Conservation (phyloP, 2,113 vertebrate species). For the Brachirus orientalis region DNA sequence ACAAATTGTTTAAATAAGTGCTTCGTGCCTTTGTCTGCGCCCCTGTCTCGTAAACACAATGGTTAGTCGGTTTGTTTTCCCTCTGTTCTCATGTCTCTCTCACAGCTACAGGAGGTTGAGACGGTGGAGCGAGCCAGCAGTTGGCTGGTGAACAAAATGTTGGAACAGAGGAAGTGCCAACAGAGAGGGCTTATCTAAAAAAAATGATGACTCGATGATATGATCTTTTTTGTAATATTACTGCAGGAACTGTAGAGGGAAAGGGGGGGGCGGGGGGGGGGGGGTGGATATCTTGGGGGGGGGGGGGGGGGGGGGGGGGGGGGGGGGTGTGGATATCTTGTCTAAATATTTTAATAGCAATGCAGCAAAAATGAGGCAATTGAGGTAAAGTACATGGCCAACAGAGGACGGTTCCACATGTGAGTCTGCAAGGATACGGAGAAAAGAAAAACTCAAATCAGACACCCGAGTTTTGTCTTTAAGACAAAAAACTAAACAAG, state of each 20-base stretch:
- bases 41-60: conserved; percentile 29
- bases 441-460: too few relatives aligned
- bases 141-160: neutral
- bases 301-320: too few relatives aligned
- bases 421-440: too few relatives aligned
- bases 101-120: conserved; percentile 1
- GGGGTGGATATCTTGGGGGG: too few relatives aligned
- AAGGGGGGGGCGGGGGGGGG: too few relatives aligned
- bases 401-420: neutral
- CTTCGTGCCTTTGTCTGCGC: neutral
- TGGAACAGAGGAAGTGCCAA: conserved; percentile 5
- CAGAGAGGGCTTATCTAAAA: neutral
- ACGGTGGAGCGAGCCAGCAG: neutral
- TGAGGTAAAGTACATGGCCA: neutral
- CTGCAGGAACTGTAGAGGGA: neutral
- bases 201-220: neutral
- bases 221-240: neutral
- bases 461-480: too few relatives aligned
- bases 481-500: neutral
- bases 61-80: conserved; percentile 21
- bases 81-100: too few relatives aligned
- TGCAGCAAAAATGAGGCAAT: neutral
- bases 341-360: conserved; percentile 1
- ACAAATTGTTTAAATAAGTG: neutral
- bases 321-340: too few relatives aligned